phyloP scores from a whole-genome alignment of 1,140 invertebrate genomes.

The Papilio polytes region DNA sequence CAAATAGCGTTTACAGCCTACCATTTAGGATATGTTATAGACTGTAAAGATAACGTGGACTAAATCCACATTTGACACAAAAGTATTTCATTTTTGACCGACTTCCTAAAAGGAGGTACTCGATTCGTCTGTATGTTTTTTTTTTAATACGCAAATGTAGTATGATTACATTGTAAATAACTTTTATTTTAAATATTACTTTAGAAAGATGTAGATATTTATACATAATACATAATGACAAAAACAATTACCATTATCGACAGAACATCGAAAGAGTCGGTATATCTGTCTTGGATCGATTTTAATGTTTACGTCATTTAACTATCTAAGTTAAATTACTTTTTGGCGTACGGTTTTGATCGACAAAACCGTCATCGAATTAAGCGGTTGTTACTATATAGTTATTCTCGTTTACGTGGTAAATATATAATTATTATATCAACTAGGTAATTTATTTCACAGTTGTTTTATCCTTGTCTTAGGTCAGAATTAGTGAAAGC shows the following conservation, averaged over 20 bases:
- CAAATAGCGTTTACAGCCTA: constrained; percentile 17
- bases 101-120: too few relatives aligned
- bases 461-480: not conserved
- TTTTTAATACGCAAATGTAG: not conserved
- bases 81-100: not conserved
- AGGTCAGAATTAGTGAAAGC: not conserved
- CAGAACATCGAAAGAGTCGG: too few relatives aligned
- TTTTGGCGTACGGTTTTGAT: too few relatives aligned
- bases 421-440: too few relatives aligned
- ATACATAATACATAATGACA: too few relatives aligned
- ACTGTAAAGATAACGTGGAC: constrained; percentile 3
- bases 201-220: not conserved
- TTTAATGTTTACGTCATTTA: too few relatives aligned
- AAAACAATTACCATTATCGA: too few relatives aligned
- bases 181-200: not conserved
- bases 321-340: too few relatives aligned
- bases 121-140: too few relatives aligned
- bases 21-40: constrained; percentile 17
- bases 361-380: too few relatives aligned
- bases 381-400: not conserved
- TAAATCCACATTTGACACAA: not conserved
- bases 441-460: not conserved
- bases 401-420: too few relatives aligned
- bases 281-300: too few relatives aligned
- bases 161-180: not conserved